A percentile compares a stretch with the other conserved stretches of the same genome.
These are phyloP conservation scores for Actinernus sp. DNA, from an alignment of 92 coral and sea anemone species.

Conservation along the genomic window DNA sequence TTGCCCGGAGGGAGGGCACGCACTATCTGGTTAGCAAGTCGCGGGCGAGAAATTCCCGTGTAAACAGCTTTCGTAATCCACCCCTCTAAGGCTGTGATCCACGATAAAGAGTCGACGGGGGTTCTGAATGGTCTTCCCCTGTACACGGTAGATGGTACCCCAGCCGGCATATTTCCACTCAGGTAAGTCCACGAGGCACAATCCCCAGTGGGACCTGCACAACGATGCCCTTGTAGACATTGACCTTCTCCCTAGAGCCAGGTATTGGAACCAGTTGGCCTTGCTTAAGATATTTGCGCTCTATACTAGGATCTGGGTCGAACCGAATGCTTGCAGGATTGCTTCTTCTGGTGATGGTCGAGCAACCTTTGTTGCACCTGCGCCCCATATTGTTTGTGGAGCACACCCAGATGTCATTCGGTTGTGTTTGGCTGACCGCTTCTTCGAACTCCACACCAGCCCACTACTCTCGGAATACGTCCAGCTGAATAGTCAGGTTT, in stretches of 20 bases:
- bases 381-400: background rate
- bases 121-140: background rate
- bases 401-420: too few species aligned
- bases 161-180: conserved; percentile 1
- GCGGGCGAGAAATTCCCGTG: too few species aligned
- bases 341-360: too few species aligned
- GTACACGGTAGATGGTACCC: background rate
- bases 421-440: too few species aligned
- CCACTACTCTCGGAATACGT: background rate
- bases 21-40: too few species aligned
- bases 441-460: too few species aligned
- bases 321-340: too few species aligned
- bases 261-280: too few species aligned
- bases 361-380: too few species aligned
- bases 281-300: too few species aligned
- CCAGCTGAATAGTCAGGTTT: background rate
- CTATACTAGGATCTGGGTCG: too few species aligned
- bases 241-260: background rate
- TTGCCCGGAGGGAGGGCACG: too few species aligned
- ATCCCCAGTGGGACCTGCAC: conserved; percentile 1
- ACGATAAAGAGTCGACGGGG: background rate
- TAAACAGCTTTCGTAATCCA: background rate
- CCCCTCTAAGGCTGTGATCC: conserved; percentile 3
- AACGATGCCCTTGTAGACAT: background rate
- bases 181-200: background rate